These are phyloP conservation scores for Notarius lentiginosus DNA, from an alignment of 2,113 vertebrate species.

Conservation along the genomic window DNA sequence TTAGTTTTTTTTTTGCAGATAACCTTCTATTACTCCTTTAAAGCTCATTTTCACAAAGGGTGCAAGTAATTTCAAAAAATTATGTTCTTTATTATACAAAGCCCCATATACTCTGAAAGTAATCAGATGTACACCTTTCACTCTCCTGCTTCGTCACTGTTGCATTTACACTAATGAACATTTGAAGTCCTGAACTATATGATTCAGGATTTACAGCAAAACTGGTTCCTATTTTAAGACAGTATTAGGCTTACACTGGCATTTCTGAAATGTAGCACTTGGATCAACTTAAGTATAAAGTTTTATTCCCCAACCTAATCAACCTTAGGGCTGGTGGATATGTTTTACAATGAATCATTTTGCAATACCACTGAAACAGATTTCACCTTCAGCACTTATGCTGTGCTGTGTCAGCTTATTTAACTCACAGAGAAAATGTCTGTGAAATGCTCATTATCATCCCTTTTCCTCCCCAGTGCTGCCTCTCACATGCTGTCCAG, in stretches of 20 bases:
- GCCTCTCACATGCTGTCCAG: constrained; percentile 23
- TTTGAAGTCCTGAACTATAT: background rate
- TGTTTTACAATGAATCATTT: constrained; percentile 35
- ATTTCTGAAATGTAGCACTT: background rate
- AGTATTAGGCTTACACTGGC: background rate
- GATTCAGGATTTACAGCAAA: constrained; percentile 3
- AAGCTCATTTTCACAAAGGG: background rate
- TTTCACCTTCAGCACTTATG: constrained; percentile 28
- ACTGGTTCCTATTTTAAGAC: background rate
- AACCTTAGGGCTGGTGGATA: background rate
- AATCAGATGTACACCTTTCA: background rate
- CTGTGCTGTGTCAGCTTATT: constrained; percentile 27
- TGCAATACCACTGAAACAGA: constrained; percentile 24
- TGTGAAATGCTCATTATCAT: constrained; percentile 36
- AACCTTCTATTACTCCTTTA: background rate
- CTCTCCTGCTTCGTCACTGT: background rate
- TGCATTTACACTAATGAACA: background rate
- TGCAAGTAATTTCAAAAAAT: background rate
- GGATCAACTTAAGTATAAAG: background rate
- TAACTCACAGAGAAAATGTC: constrained; percentile 17
- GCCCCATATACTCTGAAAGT: background rate
- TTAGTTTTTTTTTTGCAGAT: background rate
- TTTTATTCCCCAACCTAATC: background rate
- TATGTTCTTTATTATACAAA: background rate
- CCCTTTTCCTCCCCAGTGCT: constrained; percentile 24